Conservation (phyloP, 2,888 invertebrate species). For the Trichopoda pennipes region DNA sequence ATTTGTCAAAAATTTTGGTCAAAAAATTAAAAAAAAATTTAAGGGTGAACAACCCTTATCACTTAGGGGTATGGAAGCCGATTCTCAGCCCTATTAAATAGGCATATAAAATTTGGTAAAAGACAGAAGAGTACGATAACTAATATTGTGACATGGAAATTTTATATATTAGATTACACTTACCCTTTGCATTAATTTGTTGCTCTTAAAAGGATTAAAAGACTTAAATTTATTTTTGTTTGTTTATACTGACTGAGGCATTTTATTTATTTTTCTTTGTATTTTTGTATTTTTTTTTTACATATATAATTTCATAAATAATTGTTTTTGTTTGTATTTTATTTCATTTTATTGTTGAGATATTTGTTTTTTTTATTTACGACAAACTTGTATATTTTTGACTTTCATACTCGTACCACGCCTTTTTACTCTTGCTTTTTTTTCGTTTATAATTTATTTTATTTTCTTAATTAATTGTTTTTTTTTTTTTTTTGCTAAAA, state of each 20-base stretch:
- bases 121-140: too few species aligned
- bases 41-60: too few species aligned
- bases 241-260: conserved; percentile 82
- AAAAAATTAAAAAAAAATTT: too few species aligned
- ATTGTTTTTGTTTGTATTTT: conserved; percentile 52
- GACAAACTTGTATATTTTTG: conserved; percentile 48
- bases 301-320: conserved; percentile 72
- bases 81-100: too few species aligned
- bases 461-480: neutral
- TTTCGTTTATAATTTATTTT: neutral
- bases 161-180: neutral
- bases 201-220: neutral
- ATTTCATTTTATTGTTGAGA: conserved; percentile 46
- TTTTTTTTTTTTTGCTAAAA: conserved; percentile 20
- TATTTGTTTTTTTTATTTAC: conserved; percentile 44
- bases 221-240: conserved; percentile 70
- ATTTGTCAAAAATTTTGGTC: too few species aligned
- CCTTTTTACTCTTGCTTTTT: conserved; percentile 24
- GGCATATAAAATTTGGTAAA: too few species aligned
- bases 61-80: too few species aligned
- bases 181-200: neutral
- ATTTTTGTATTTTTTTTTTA: conserved; percentile 70
- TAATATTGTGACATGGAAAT: too few species aligned
- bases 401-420: conserved; percentile 34
- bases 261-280: conserved; percentile 76